These are phyloP conservation scores for Myiagra hebetior DNA, from an alignment of 2,113 vertebrate species.

Conservation along the genomic window DNA sequence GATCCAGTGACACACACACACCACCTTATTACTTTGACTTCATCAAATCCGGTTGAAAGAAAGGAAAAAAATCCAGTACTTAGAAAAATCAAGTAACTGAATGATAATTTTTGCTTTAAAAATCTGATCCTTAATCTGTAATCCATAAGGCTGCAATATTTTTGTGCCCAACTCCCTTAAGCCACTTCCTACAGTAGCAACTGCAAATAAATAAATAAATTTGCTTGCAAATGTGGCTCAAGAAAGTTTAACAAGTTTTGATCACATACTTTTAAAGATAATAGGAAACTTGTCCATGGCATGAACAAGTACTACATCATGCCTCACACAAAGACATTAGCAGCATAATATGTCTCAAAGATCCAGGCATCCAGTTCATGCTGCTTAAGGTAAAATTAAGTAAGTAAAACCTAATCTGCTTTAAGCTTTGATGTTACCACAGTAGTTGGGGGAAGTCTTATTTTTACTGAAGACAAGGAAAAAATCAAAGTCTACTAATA, in stretches of 20 bases:
- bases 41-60: conserved; percentile 21
- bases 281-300: neutral
- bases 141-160: conserved; percentile 23
- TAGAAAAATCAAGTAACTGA: conserved; percentile 29
- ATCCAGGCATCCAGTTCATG: neutral
- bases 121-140: conserved; percentile 41
- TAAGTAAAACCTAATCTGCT: conserved; percentile 23
- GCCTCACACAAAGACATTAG: neutral
- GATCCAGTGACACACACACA: conserved; percentile 4
- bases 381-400: conserved; percentile 28
- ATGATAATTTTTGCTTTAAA: conserved; percentile 34
- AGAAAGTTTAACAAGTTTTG: neutral
- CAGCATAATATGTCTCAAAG: neutral
- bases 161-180: neutral
- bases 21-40: conserved; percentile 40
- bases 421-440: conserved; percentile 16
- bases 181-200: neutral
- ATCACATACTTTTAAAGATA: neutral
- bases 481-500: neutral
- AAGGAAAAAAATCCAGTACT: neutral
- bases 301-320: neutral
- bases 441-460: neutral
- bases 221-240: neutral
- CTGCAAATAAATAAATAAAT: neutral
- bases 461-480: neutral